Conservation (phyloP, 2,888 invertebrate genomes). For the Embidobia sp. region DNA sequence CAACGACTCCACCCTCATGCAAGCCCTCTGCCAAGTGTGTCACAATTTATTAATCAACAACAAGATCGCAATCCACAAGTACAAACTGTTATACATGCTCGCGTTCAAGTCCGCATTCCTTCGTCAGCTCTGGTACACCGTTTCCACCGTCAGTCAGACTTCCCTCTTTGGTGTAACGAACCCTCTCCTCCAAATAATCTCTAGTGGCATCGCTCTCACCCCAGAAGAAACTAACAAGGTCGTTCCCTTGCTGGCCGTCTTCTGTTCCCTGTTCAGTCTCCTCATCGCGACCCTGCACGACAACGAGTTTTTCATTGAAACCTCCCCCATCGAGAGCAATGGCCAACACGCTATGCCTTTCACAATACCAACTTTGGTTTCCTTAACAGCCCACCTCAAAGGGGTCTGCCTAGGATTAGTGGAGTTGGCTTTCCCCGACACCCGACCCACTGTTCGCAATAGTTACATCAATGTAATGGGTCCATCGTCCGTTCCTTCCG, state of each 20-base stretch:
- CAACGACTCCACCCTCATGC: slow-evolving; percentile 84
- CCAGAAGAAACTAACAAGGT: slow-evolving; percentile 86
- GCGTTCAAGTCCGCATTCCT: slow-evolving; percentile 91
- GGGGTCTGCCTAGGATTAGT: slow-evolving; percentile 92
- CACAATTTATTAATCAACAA: slow-evolving; percentile 92
- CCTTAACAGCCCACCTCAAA: slow-evolving; percentile 88
- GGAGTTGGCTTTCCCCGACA: slow-evolving; percentile 92
- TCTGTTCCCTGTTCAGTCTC: slow-evolving; percentile 91
- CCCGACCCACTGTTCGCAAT: slow-evolving; percentile 85
- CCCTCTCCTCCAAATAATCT: slow-evolving; percentile 85
- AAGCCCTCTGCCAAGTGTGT: slow-evolving; percentile 89
- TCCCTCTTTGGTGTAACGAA: slow-evolving; percentile 83
- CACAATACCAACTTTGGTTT: slow-evolving; percentile 87
- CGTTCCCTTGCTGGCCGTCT: slow-evolving; percentile 90
- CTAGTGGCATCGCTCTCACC: slow-evolving; percentile 85
- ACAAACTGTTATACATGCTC: slow-evolving; percentile 90
- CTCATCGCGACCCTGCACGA: slow-evolving; percentile 92
- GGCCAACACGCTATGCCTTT: slow-evolving; percentile 85
- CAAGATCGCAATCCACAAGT: slow-evolving; percentile 91
- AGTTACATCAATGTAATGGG: slow-evolving; percentile 84
- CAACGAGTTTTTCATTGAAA: slow-evolving; percentile 88
- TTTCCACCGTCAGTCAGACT: slow-evolving; percentile 81
- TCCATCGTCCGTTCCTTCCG: slow-evolving; percentile 56
- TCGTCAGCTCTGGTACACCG: slow-evolving; percentile 87
- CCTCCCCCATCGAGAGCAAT: slow-evolving; percentile 70